phyloP scores from a whole-genome alignment of 1,140 invertebrate species.

The Anadara kagoshimensis region DNA sequence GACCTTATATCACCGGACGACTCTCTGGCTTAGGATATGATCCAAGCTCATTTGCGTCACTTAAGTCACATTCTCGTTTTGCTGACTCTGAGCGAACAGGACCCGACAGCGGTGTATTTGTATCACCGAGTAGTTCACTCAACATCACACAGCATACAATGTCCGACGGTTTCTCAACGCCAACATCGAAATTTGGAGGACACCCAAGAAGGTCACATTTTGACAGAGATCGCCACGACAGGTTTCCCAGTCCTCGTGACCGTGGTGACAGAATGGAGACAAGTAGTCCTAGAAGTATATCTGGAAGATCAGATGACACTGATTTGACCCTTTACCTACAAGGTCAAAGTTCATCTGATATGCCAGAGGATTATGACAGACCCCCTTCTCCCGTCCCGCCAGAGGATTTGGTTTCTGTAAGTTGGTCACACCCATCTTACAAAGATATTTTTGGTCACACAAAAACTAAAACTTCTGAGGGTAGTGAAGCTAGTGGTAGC shows the following conservation, averaged over 20 bases:
- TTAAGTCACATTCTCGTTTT: background rate
- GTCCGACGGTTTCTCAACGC: constrained; percentile 20
- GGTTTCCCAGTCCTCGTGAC: background rate
- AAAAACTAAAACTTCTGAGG: too few species aligned
- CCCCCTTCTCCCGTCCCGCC: constrained; percentile 16
- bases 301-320: constrained; percentile 31
- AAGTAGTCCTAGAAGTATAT: constrained; percentile 16
- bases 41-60: constrained; percentile 26
- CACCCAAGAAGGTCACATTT: constrained; percentile 2
- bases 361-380: background rate
- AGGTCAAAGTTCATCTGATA: background rate
- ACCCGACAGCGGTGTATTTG: constrained; percentile 34
- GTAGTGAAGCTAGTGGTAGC: too few species aligned
- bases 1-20: constrained; percentile 35
- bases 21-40: constrained; percentile 23
- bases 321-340: background rate
- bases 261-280: background rate
- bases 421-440: too few species aligned
- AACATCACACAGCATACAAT: constrained; percentile 17
- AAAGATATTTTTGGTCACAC: too few species aligned
- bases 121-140: constrained; percentile 17
- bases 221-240: background rate
- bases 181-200: constrained; percentile 13
- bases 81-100: constrained; percentile 17
- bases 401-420: background rate